Conservation (phyloP, 2,888 invertebrate genomes). For the Drosophila maculinotata region DNA sequence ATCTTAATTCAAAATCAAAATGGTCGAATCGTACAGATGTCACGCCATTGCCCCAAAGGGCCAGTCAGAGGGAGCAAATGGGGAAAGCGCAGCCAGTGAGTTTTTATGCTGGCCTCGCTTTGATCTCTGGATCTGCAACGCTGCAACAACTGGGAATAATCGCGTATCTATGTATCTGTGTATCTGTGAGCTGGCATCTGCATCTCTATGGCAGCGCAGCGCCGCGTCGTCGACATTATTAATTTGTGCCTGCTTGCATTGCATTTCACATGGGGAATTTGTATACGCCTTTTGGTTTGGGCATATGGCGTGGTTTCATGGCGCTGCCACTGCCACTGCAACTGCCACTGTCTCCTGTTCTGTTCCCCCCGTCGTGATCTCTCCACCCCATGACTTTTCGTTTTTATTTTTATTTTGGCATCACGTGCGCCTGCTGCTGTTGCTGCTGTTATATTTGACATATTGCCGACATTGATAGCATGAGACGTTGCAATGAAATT, state of each 20-base stretch:
- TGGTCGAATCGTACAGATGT: conserved; percentile 27
- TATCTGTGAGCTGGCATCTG: conserved; percentile 11
- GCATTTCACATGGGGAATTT: conserved; percentile 61
- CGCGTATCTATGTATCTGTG: conserved; percentile 2
- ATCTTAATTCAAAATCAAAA: conserved; percentile 27
- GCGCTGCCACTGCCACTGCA: conserved; percentile 14
- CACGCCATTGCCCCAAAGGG: conserved; percentile 28
- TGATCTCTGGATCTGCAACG: conserved; percentile 56
- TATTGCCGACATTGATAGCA: conserved; percentile 78
- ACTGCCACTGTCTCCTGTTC: conserved; percentile 30
- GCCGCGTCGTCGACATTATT: conserved; percentile 66
- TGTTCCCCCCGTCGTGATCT: conserved; percentile 32
- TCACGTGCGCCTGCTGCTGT: conserved; percentile 60
- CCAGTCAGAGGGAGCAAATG: conserved; percentile 45
- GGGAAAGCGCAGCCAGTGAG: conserved; percentile 20
- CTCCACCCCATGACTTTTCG: conserved; percentile 30
- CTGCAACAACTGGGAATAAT: conserved; percentile 9
- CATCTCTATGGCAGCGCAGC: conserved; percentile 41
- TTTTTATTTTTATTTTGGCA: conserved; percentile 59
- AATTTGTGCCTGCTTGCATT: conserved; percentile 69
- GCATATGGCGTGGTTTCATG: conserved; percentile 47
- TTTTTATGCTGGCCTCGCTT: conserved; percentile 33
- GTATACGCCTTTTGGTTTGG: conserved; percentile 51
- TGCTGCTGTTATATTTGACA: conserved; percentile 63
- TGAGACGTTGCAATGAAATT: conserved; percentile 79